These are phyloP conservation scores for Cheilosia grossa DNA, from an alignment of 2,888 invertebrate genomes.

Conservation along the genomic window DNA sequence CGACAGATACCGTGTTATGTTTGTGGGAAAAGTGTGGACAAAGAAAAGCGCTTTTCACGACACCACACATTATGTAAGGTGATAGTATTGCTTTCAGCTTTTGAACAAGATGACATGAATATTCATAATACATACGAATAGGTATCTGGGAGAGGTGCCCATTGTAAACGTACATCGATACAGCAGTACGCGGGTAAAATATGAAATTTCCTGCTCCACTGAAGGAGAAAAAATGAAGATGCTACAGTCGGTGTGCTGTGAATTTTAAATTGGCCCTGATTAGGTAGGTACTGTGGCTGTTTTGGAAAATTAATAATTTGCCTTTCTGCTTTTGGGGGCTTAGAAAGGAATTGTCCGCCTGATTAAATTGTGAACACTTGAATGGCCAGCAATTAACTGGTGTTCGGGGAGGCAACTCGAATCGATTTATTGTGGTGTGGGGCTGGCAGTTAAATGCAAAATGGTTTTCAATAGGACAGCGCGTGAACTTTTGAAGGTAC, in stretches of 20 bases:
- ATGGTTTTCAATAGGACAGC: no score
- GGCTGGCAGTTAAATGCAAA: no score
- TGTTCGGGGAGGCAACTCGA: not conserved
- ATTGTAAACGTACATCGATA: not conserved
- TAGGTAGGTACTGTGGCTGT: not conserved
- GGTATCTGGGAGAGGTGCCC: not conserved
- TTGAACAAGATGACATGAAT: not conserved
- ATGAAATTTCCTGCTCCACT: constrained; percentile 21
- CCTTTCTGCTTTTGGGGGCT: not conserved
- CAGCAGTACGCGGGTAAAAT: not conserved
- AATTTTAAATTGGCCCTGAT: constrained; percentile 25
- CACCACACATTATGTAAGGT: constrained; percentile 12
- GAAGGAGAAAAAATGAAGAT: not conserved
- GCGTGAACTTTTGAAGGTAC: no score
- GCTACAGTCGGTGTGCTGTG: not conserved
- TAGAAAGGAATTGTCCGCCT: constrained; percentile 1
- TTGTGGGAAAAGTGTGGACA: constrained; percentile 5
- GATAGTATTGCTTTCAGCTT: constrained; percentile 1
- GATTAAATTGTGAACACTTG: constrained; percentile 41
- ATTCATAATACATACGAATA: not conserved
- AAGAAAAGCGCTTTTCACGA: constrained; percentile 8
- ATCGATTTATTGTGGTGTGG: no score
- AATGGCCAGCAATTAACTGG: constrained; percentile 25
- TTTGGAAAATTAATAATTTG: constrained; percentile 14
- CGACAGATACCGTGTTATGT: not conserved